Base-by-base conservation (phyloP, 2,888 invertebrate genomes). In the Malacosoma neustria region DNA sequence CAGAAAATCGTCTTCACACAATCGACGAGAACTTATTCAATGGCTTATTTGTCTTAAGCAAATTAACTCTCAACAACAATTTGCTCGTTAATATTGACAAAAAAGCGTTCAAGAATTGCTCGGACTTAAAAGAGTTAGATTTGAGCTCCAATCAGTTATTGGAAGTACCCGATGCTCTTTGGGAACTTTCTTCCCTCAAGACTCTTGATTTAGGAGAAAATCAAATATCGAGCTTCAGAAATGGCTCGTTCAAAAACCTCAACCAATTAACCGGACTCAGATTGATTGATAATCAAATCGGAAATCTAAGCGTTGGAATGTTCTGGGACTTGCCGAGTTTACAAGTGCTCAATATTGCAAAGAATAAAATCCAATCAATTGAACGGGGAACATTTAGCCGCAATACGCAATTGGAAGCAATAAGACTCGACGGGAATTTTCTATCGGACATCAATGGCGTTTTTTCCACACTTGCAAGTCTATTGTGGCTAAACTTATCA, bases 181-280 rank as follows among this genome's bases (percentile, higher is more conserved):
- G 91, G 73, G 94, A 93, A 61, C 82, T 96, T 38, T 89, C 92
- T 34, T 92, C 95, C 69, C 81, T 98, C 46, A 94, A 95, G 75
- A 94, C 94, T 1, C 87, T 98, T 37, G 96, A 97, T 73, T 87
- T 98, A 59, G 96, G 96, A 35, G 96, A 97, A 76, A 98, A 98
- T 84, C 92, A 93, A 72, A 94, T 98, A 57, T 90, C 90, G 30
- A 89, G 89, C 36, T 92, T 98, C 50, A 90, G 88, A 61, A 95
- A 96, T 61, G 93, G 93, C 39, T 93, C 95, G 2, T 93, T 98
- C 63, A 91, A 90, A 64, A 94, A 95, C 68, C 86, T 98, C 37
- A 91, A 93, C 54, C 94, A 96, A 73, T 87, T 98, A 51, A 95
- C 94, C 38, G 94, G 95, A 11, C 82, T 98, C 40, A 89, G 96